Evolutionary conservation across 2,113 vertebrate genomes (phyloP).

Genomic region (Miniopterus natalensis): DNA sequence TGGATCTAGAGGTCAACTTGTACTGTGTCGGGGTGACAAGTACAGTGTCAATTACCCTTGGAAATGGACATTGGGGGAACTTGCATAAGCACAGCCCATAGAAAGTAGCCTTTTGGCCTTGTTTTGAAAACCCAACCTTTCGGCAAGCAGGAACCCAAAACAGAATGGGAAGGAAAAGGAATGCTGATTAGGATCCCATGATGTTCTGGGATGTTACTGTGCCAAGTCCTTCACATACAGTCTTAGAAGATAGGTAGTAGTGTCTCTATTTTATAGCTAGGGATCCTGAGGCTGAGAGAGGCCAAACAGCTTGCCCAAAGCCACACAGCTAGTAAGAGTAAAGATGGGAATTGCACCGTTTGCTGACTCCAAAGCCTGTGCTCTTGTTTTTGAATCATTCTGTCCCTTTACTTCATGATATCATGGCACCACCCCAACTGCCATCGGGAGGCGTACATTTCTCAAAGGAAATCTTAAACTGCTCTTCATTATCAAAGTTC

Average conservation of each 20-base stretch:
- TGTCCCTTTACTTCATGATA: neutral
- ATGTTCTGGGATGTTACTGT: neutral
- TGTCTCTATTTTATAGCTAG: neutral
- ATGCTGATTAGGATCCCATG: neutral
- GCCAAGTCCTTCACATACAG: neutral
- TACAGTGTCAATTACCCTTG: neutral
- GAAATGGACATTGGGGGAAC: conserved; percentile 31
- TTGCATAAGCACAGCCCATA: neutral
- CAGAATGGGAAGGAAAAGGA: neutral
- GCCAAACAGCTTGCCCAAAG: neutral
- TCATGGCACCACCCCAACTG: neutral
- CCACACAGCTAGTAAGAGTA: neutral
- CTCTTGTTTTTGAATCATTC: neutral
- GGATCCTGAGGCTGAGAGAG: neutral
- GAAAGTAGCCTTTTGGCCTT: neutral
- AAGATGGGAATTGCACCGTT: neutral
- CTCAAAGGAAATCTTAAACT: conserved; percentile 45
- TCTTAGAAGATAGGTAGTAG: neutral
- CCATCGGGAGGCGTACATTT: neutral
- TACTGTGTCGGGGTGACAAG: conserved; percentile 19
- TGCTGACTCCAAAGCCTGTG: neutral
- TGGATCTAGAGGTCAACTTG: neutral
- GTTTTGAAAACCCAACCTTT: neutral
- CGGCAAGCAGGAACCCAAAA: neutral
- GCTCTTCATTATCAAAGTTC: neutral